Percentiles rank a stretch among this genome's conserved stretches.
Conservation (phyloP, 2,113 vertebrate genomes). For the Bambusicola thoracicus region DNA sequence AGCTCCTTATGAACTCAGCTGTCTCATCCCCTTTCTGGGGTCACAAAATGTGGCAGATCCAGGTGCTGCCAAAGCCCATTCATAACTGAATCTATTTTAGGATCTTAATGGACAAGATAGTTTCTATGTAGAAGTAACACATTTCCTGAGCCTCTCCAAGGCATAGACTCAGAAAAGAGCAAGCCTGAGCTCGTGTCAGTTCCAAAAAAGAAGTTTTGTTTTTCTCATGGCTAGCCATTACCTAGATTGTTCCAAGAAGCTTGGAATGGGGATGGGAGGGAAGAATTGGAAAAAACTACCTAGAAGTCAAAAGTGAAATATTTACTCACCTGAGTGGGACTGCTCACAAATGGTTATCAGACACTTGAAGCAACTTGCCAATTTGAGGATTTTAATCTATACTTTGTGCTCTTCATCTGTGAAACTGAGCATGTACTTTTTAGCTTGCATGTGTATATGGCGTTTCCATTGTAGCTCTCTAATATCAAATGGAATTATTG, state of each 20-base stretch:
- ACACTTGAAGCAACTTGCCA: neutral
- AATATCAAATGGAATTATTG: neutral
- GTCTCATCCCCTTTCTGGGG: neutral
- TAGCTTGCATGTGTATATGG: neutral
- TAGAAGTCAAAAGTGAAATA: constrained; percentile 19
- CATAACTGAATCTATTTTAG: constrained; percentile 12
- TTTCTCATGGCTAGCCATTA: constrained; percentile 44
- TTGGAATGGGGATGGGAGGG: neutral
- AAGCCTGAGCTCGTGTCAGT: constrained; percentile 37
- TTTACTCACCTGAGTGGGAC: constrained; percentile 14
- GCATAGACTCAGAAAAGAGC: constrained; percentile 20
- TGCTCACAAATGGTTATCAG: constrained; percentile 19
- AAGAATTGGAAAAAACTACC: constrained; percentile 30
- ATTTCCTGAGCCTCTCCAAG: constrained; percentile 37
- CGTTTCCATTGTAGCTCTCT: neutral
- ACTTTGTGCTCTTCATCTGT: neutral
- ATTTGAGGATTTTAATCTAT: neutral
- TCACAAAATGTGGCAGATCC: neutral
- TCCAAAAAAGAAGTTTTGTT: constrained; percentile 57
- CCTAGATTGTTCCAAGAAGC: constrained; percentile 30
- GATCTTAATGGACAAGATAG: neutral
- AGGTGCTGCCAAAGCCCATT: neutral
- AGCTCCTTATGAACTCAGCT: neutral
- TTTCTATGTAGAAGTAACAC: constrained; percentile 35
- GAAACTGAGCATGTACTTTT: neutral